Evolutionary conservation across 2,113 vertebrate genomes (phyloP), one percentile per base, ranked within the genome.

Genomic region (Notiomystis cincta): DNA sequence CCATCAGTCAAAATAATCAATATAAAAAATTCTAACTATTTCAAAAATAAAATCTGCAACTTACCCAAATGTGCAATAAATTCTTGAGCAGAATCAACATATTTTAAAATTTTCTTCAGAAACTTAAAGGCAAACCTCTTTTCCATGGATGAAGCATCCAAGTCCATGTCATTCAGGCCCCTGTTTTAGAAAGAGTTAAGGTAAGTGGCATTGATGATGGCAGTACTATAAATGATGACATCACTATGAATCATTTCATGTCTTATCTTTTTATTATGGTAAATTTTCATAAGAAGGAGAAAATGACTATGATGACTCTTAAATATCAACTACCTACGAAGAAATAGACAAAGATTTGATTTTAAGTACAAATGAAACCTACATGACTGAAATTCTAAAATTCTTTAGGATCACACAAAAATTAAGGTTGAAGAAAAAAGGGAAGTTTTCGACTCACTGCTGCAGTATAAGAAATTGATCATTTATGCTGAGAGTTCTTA

Each of bases 121-220:
- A 99, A 99, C 94, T 98, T 99, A 96, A 99, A 99, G 75, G 99
- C 99, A 98, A 99, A 99, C 79, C 99, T 99, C 98, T 99, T 99
- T 91, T 99, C 99, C 99, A 99, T 99, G 51, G 99, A 99, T 31
- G 98, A 99, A 14, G 99, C 98, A 95, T 99, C 99, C 94, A 99
- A 97, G 30, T 99, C 99, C 94, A 99, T 96, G 71, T 99, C 99
- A 82, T 99, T 99, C 79, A 99, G 48, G 54, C 99, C 98, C 82
- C 99, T 99, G 94, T 75, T 92, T 89, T 37, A 80, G 62, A 96
- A 88, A 92, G 19, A 9, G 60, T 93, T 38, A 57, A 85, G 70
- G 76, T 56, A 89, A 92, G 69, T 24, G 54, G 31, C 47, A 60
- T 1, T 94, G 40, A 90, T 58, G 84, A 65, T 30, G 42, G 37